Base-by-base conservation (phyloP, 2,888 invertebrate genomes). In the Chaitophorus viminalis region DNA sequence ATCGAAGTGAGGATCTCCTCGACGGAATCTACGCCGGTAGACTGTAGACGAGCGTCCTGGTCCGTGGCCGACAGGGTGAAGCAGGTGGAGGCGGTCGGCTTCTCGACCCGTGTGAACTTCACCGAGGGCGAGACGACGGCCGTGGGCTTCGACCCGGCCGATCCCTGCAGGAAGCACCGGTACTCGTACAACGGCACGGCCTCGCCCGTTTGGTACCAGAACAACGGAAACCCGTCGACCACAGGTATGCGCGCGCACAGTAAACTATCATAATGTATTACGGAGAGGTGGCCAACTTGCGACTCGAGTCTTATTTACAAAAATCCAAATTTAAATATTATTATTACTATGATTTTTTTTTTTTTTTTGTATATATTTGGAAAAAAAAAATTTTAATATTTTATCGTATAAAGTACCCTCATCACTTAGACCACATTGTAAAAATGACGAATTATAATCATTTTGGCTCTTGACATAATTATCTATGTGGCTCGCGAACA, bases 81-180 rank as follows among this genome's bases (percentile, higher is more conserved):
- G 68, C 92, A 92, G 89, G 92, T 92, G 25, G 93, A 93, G 90
- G 91, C 92, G 90, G 89, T 86, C 11, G 93, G 93, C 25, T 94
- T 93, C 90, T 94, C 94, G 0, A 94, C 94, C 0, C 93, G 93
- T 90, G 93, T 94, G 85, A 93, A 94, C 91, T 92, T 93, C 89
- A 92, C 92, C 11, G 91, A 91, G 85, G 92, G 92, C n/a, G 92
- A 92, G 89, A 91, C 92, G 1, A 92, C 91, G 9, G 92, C 92
- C 31, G 91, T 92, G 46, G 92, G 89, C 21, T 89, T 86, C 46
- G 87, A 87, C 39, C 78, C 83, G n/a, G 83, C 88, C 31, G 60
- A 84, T 21, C 78, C 78, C 29, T n/a, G n/a, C n/a, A n/a, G 31
- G 4, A 70, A 79, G 8, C 77, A 88, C n/a, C 76, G 83, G 31